A percentile compares a stretch with the other conserved stretches of the same genome.
phyloP scores from a whole-genome alignment of 2,797 vertebrate species.

The Aselliscus stoliczkanus region DNA sequence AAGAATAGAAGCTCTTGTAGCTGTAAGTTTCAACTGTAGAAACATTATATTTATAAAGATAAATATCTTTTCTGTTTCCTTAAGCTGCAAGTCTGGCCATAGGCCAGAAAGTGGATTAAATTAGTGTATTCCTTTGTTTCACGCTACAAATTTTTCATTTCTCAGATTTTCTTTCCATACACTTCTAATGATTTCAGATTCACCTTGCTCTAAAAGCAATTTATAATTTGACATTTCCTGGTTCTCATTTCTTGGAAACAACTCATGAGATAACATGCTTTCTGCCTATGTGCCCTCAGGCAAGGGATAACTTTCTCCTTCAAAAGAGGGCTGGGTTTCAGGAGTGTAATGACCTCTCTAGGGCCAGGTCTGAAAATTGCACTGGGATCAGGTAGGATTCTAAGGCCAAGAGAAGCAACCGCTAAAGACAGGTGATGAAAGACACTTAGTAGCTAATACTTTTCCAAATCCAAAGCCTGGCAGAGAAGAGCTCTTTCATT shows the following conservation, averaged over 20 bases:
- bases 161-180: neutral
- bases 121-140: neutral
- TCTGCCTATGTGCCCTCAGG: neutral
- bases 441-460: neutral
- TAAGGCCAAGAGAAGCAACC: neutral
- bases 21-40: neutral
- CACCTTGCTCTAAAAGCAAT: neutral
- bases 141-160: neutral
- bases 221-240: neutral
- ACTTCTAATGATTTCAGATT: neutral
- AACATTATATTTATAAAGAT: neutral
- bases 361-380: neutral
- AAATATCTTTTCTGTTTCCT: neutral
- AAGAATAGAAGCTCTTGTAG: neutral
- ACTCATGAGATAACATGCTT: neutral
- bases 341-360: neutral
- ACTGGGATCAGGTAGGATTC: constrained; percentile 4
- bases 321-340: neutral
- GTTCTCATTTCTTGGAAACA: neutral
- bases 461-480: neutral
- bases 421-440: neutral
- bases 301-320: neutral
- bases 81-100: neutral
- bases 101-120: neutral
- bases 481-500: neutral